These are phyloP conservation scores for Sinocyclocheilus grahami DNA, from an alignment of 2,113 vertebrate species.

Conservation along the genomic window DNA sequence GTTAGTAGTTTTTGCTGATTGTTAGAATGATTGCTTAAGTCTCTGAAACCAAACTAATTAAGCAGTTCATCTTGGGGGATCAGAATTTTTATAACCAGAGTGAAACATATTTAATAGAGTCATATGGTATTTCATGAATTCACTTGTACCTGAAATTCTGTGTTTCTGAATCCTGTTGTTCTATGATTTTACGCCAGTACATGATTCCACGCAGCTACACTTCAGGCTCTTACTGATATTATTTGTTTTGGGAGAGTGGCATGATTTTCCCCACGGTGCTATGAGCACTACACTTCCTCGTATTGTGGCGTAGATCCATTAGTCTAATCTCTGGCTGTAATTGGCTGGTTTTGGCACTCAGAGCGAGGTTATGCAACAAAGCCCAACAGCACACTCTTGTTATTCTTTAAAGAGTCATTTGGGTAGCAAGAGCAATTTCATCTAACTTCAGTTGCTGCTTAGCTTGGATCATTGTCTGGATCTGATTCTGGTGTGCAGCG, in stretches of 20 bases:
- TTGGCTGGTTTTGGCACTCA: conserved; percentile 50
- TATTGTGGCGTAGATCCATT: conserved; percentile 52
- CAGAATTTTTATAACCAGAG: background rate
- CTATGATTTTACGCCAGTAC: background rate
- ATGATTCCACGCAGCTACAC: background rate
- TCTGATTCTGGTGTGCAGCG: conserved; percentile 9
- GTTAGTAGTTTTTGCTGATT: conserved; percentile 7
- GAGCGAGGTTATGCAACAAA: conserved; percentile 46
- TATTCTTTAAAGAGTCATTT: conserved; percentile 58
- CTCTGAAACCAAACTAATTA: conserved; percentile 16
- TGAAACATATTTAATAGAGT: background rate
- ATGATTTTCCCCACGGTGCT: conserved; percentile 30
- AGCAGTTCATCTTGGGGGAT: background rate
- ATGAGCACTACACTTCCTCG: conserved; percentile 43
- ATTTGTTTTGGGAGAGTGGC: conserved; percentile 29
- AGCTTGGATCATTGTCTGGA: conserved; percentile 41
- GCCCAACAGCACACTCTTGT: conserved; percentile 49
- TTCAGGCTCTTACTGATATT: conserved; percentile 3
- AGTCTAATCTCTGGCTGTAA: conserved; percentile 55
- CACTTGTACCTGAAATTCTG: background rate
- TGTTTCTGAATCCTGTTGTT: background rate
- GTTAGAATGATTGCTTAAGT: background rate
- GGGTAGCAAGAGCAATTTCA: conserved; percentile 52
- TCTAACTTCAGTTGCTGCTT: conserved; percentile 46
- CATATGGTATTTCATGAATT: background rate